Conservation (phyloP, 2,797 vertebrate genomes). For the Gymnoscopelus microlampas region DNA sequence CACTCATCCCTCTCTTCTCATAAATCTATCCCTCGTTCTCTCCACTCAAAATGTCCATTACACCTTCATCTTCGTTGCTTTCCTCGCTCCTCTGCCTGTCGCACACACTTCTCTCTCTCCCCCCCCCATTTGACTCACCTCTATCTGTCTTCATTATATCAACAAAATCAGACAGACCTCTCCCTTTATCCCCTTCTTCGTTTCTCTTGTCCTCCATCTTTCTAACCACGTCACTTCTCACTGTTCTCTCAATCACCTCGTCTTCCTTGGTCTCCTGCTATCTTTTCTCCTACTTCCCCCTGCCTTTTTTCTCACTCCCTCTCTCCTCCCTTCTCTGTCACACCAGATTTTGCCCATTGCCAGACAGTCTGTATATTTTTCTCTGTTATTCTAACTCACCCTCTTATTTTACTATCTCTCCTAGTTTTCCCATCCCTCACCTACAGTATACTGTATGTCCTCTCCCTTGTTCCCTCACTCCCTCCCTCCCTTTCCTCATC, state of each 20-base stretch:
- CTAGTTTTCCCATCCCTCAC: slow-evolving; percentile 23
- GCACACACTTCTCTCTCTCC: slow-evolving; percentile 64
- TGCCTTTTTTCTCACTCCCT: slow-evolving; percentile 13
- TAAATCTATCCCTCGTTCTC: slow-evolving; percentile 71
- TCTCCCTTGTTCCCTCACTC: slow-evolving; percentile 42
- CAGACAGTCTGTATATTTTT: background rate
- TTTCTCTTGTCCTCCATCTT: too few species aligned
- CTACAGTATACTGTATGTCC: slow-evolving; percentile 27
- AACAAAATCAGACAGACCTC: slow-evolving; percentile 53
- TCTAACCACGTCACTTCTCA: too few species aligned
- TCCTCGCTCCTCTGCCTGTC: slow-evolving; percentile 66
- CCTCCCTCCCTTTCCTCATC: background rate
- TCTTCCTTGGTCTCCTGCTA: slow-evolving; percentile 41
- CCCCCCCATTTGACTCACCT: slow-evolving; percentile 27
- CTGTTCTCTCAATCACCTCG: too few species aligned
- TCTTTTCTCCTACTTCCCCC: slow-evolving; percentile 31
- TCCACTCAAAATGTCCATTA: slow-evolving; percentile 76
- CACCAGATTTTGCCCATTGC: background rate
- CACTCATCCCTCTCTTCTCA: slow-evolving; percentile 59
- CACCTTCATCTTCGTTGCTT: slow-evolving; percentile 62
- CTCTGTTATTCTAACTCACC: background rate
- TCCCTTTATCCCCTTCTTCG: too few species aligned
- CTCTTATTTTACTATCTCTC: slow-evolving; percentile 1
- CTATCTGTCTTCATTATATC: slow-evolving; percentile 69
- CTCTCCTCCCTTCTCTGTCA: slow-evolving; percentile 14